Evolutionary conservation across 2,888 invertebrate species (phyloP).

Genomic region (Pseudococcus jackbeardsleyi): DNA sequence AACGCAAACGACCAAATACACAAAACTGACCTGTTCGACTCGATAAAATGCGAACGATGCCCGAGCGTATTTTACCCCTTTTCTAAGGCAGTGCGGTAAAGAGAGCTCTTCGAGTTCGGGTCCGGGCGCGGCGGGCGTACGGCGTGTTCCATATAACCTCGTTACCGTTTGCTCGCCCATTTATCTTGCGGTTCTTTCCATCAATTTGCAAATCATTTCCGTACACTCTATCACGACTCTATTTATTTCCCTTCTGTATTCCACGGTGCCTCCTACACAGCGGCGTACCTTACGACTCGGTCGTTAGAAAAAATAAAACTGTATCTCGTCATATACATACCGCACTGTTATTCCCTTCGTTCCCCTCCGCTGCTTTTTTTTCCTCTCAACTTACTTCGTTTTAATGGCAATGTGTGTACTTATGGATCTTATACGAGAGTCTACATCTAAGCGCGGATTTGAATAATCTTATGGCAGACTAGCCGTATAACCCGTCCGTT

Average conservation of each 20-base stretch:
- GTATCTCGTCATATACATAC: neutral
- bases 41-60: neutral
- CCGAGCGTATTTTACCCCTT: neutral
- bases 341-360: neutral
- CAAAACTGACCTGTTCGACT: neutral
- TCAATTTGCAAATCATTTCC: slow-evolving; percentile 47
- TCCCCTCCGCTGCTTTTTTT: neutral
- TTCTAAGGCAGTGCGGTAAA: neutral
- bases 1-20: neutral
- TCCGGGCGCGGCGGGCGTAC: neutral
- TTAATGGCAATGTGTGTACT: neutral
- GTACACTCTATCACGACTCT: slow-evolving; percentile 24
- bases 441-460: neutral
- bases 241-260: neutral
- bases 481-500: too few relatives aligned
- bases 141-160: slow-evolving; percentile 30
- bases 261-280: neutral
- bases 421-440: neutral
- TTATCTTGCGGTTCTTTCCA: slow-evolving; percentile 38
- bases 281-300: neutral
- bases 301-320: neutral
- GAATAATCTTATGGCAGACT: neutral
- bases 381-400: neutral
- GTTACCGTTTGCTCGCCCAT: slow-evolving; percentile 47
- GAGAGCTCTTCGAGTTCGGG: too few relatives aligned